These are phyloP conservation scores for Connochaetes taurinus DNA, from an alignment of 2,113 vertebrate genomes.

Conservation along the genomic window DNA sequence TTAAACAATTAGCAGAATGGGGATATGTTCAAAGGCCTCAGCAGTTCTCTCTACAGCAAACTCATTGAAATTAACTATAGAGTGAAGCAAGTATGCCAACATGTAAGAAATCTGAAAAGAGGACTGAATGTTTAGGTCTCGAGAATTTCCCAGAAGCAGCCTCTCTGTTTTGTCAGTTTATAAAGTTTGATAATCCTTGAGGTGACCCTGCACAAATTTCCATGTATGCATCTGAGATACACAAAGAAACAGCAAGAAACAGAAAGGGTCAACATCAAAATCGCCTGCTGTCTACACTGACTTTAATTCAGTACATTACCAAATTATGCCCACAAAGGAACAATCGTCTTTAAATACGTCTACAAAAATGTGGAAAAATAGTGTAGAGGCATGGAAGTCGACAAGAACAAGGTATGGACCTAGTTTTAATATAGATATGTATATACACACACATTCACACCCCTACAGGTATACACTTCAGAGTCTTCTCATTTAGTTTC, in stretches of 20 bases:
- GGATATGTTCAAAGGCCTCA: constrained; percentile 1
- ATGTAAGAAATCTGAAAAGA: background rate
- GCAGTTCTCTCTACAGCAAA: constrained; percentile 5
- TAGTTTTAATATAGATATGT: constrained; percentile 34
- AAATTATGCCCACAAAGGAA: constrained; percentile 44
- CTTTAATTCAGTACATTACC: constrained; percentile 47
- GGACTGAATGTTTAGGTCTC: background rate
- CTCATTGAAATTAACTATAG: constrained; percentile 6
- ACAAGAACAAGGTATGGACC: background rate
- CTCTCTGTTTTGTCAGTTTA: background rate
- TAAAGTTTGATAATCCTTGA: background rate
- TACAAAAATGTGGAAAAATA: constrained; percentile 34
- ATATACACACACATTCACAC: constrained; percentile 45
- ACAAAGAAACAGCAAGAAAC: constrained; percentile 1
- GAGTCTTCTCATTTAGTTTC: constrained; percentile 50
- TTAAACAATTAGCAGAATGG: background rate
- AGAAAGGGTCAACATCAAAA: constrained; percentile 39
- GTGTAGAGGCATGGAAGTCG: constrained; percentile 21
- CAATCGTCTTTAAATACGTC: constrained; percentile 19
- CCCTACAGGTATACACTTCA: background rate
- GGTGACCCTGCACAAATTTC: background rate
- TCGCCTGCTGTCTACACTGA: background rate
- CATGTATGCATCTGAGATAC: background rate
- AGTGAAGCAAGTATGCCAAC: background rate
- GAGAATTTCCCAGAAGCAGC: constrained; percentile 18